Conservation (phyloP, 2,888 invertebrate species). For the Apamea epomidion region DNA sequence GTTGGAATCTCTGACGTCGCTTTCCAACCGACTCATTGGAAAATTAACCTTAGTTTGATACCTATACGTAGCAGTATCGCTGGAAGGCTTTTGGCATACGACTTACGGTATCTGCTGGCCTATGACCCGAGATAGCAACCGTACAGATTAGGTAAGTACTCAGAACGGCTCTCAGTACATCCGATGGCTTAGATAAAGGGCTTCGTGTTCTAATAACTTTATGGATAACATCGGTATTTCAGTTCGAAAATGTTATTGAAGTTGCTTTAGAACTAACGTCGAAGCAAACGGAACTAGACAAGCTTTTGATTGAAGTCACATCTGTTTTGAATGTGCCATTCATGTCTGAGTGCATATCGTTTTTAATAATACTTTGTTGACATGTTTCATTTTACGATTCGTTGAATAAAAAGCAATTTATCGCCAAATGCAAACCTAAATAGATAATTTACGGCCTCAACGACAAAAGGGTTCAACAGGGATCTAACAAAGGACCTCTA, state of each 20-base stretch:
- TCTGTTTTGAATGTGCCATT: constrained; percentile 38
- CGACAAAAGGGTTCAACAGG: constrained; percentile 81
- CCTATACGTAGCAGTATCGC: constrained; percentile 70
- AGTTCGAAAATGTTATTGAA: constrained; percentile 65
- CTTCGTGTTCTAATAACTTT: constrained; percentile 76
- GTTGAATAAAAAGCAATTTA: constrained; percentile 85
- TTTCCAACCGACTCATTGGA: constrained; percentile 62
- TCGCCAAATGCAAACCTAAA: constrained; percentile 85
- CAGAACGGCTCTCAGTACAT: constrained; percentile 74
- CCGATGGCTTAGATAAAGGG: constrained; percentile 80
- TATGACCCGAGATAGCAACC: constrained; percentile 83
- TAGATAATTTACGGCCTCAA: constrained; percentile 86
- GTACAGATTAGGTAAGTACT: constrained; percentile 82
- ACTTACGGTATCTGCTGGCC: constrained; percentile 85
- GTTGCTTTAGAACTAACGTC: constrained; percentile 46
- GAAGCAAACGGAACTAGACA: constrained; percentile 26
- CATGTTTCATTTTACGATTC: constrained; percentile 74
- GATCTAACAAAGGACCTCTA: constrained; percentile 60
- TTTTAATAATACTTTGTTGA: constrained; percentile 76
- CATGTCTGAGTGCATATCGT: constrained; percentile 32
- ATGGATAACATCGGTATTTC: constrained; percentile 74
- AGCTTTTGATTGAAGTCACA: constrained; percentile 52
- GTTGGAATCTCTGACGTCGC: constrained; percentile 66
- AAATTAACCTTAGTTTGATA: constrained; percentile 73
- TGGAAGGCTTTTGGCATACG: constrained; percentile 61